Conservation (phyloP, 2,113 vertebrate species). For the Caranx ignobilis region DNA sequence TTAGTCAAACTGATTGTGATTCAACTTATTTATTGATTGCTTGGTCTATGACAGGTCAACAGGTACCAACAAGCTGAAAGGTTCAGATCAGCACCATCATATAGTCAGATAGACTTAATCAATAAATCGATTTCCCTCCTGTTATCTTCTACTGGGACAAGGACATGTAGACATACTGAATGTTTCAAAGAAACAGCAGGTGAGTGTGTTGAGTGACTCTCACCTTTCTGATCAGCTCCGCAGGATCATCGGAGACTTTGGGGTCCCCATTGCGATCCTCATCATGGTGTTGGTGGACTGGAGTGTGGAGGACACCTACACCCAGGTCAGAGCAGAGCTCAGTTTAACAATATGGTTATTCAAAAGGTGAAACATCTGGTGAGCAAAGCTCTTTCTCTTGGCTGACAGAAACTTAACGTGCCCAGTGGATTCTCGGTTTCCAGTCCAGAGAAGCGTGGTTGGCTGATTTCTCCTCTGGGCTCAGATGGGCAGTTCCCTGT, state of each 20-base stretch:
- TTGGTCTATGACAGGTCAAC: no score
- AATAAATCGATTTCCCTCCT: no score
- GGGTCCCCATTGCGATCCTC: constrained; percentile 94
- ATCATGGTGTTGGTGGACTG: constrained; percentile 95
- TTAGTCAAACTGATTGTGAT: no score
- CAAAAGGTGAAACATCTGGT: neutral
- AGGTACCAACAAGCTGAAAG: no score
- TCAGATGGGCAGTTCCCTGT: constrained; percentile 86
- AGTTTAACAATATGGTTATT: neutral
- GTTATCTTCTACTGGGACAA: no score
- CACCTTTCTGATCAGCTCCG: constrained; percentile 84
- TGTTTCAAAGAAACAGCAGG: no score
- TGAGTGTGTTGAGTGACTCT: neutral
- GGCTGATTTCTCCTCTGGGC: constrained; percentile 93
- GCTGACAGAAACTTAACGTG: constrained; percentile 91
- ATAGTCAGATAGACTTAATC: no score
- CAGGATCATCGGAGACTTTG: constrained; percentile 94
- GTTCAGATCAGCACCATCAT: no score
- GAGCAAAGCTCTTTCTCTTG: neutral
- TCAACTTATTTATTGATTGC: no score
- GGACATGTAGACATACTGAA: no score
- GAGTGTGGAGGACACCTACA: constrained; percentile 91
- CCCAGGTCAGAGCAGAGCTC: constrained; percentile 84
- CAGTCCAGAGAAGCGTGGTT: constrained; percentile 89
- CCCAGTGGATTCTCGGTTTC: constrained; percentile 94